Base-by-base conservation (phyloP, 2,113 vertebrate genomes). In the Nerophis lumbriciformis region DNA sequence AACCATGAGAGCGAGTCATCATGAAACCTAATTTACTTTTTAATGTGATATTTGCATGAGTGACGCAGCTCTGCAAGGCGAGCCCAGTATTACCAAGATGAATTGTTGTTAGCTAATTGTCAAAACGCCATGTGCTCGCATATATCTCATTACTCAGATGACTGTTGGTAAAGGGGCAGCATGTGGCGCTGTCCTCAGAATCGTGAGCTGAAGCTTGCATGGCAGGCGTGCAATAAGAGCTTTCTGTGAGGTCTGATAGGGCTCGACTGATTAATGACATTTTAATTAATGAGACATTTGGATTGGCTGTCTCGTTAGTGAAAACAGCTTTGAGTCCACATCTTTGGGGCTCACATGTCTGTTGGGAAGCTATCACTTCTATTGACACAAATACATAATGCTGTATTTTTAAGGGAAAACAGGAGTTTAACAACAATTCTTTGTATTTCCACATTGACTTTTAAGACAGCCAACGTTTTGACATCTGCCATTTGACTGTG, bases 161-260 rank as follows among this genome's bases (percentile, higher is more conserved):
- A 71, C 67, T 66, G 69, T 76, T 71, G 77, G 66, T 61, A 54
- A 68, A 68, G 68, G 50, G 66, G 73, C 68, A 67, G 75, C 65
- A 60, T 73, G 64, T 52, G 69, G 47, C 57, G 66, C 59, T 63
- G 64, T 76, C 72, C 56, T 9, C 63, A 49, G 69, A 66, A 61
- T 69, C 53, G 36, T 21, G 4, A 50, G 60, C 79, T 72, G 8
- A 59, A 66, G 73, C 85, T 82, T 86, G 21, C 76, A 75, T 68
- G 3, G 48, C 73, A 76, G 70, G 65, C 77, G 63, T 71, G 69
- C 71, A 76, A 83, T 84, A 80, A 79, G 76, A 72, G 70, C 77
- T 79, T 77, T 82, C 79, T 89, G 76, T 61, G 69, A 68, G 74
- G 67, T 79, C 72, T 81, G 82, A 87, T 90, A 88, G 89, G 79